phyloP scores from a whole-genome alignment of 2,113 vertebrate genomes.

The Macquaria australasica region DNA sequence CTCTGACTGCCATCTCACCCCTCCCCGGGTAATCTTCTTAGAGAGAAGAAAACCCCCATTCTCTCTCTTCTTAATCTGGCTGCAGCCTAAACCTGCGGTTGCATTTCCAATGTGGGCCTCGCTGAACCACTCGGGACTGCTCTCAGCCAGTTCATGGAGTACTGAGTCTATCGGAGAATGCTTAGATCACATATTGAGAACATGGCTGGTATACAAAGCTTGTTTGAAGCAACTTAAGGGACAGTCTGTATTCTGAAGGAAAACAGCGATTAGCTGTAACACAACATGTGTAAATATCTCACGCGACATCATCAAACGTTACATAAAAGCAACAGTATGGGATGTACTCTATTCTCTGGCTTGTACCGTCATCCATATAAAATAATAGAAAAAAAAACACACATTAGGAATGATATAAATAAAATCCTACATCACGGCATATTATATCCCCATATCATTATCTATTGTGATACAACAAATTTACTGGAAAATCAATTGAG shows the following conservation, averaged over 20 bases:
- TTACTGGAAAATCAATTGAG: not conserved
- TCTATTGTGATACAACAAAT: not conserved
- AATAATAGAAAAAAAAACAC: not conserved
- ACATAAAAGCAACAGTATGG: not conserved
- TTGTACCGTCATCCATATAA: too few relatives aligned
- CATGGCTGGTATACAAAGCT: not conserved
- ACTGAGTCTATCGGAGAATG: not conserved
- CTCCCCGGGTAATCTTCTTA: constrained; percentile 85
- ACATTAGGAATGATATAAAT: not conserved
- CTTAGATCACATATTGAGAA: constrained; percentile 32
- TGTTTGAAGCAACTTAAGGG: constrained; percentile 1
- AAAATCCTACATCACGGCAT: not conserved
- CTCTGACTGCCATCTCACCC: constrained; percentile 81
- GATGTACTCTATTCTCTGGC: not conserved
- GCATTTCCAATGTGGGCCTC: constrained; percentile 69
- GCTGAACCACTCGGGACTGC: constrained; percentile 21
- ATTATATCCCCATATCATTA: not conserved
- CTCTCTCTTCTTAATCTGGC: constrained; percentile 80
- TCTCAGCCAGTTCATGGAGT: constrained; percentile 21
- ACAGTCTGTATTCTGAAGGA: not conserved
- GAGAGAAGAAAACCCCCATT: constrained; percentile 77
- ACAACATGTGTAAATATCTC: not conserved
- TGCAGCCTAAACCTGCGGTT: constrained; percentile 72
- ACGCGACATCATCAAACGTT: not conserved
- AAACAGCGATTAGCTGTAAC: not conserved